Evolutionary conservation across 2,888 invertebrate species (phyloP).

Genomic region (Netelia melanura): DNA sequence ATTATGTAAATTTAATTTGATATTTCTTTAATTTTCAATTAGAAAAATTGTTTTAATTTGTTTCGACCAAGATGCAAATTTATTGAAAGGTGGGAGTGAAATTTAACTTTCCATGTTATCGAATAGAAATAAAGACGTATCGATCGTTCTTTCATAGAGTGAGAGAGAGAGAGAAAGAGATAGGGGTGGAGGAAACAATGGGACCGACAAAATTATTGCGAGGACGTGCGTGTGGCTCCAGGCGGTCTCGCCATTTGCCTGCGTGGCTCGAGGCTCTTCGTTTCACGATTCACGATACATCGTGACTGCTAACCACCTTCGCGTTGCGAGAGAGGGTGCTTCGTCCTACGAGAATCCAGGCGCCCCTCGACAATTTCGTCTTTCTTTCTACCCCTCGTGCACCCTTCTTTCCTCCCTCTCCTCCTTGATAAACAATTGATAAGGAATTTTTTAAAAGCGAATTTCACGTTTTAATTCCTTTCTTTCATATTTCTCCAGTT

Average conservation of each 20-base stretch:
- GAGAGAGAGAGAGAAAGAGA: conserved; percentile 2
- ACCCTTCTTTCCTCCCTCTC: neutral
- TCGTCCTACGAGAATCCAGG: conserved; percentile 12
- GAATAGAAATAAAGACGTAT: conserved; percentile 42
- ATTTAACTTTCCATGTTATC: neutral
- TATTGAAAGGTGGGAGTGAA: neutral
- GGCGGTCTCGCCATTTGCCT: conserved; percentile 56
- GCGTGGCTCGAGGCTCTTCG: conserved; percentile 35
- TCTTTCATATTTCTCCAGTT: neutral
- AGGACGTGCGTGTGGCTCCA: conserved; percentile 68
- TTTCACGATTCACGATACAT: conserved; percentile 23
- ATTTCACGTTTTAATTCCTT: neutral
- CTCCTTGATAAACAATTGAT: too few species aligned
- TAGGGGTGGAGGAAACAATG: neutral
- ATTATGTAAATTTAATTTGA: too few species aligned
- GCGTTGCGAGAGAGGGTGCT: conserved; percentile 40
- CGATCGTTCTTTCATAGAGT: conserved; percentile 6
- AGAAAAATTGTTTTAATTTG: conserved; percentile 3
- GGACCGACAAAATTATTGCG: conserved; percentile 36
- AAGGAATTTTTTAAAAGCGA: neutral
- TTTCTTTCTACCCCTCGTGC: neutral
- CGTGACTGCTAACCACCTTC: conserved; percentile 20
- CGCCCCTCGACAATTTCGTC: neutral
- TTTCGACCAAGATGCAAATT: neutral
- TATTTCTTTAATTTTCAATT: neutral